phyloP scores from a whole-genome alignment of 2,888 invertebrate species.

The Crossocerus cetratus region DNA sequence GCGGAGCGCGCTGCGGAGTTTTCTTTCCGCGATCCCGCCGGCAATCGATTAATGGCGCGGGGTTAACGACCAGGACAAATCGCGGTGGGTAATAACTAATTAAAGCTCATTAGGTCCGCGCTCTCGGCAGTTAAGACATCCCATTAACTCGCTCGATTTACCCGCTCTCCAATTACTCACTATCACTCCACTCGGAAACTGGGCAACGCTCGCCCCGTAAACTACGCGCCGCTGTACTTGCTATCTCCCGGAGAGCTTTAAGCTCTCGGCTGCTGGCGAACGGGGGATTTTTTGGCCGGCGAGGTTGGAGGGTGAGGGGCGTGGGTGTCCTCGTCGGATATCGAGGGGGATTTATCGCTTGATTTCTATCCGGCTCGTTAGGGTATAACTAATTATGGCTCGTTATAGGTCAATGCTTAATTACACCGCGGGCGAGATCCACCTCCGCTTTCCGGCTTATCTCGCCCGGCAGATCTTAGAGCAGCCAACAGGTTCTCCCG shows the following conservation, averaged over 20 bases:
- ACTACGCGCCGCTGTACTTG: not conserved
- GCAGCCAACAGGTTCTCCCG: constrained; percentile 60
- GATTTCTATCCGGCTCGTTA: constrained; percentile 69
- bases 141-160: not conserved
- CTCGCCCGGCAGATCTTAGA: constrained; percentile 65
- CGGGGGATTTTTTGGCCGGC: not conserved
- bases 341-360: constrained; percentile 64
- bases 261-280: not conserved
- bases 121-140: not conserved
- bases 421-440: constrained; percentile 68
- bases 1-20: too few species aligned
- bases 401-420: constrained; percentile 74
- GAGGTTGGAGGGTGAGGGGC: constrained; percentile 18
- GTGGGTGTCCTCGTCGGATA: constrained; percentile 54
- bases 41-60: too few species aligned
- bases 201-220: too few species aligned
- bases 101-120: not conserved
- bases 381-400: constrained; percentile 73
- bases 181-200: too few species aligned
- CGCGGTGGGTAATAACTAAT: constrained; percentile 1
- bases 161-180: not conserved
- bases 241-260: not conserved
- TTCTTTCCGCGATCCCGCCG: too few species aligned
- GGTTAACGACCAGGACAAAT: not conserved
- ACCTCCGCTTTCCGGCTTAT: constrained; percentile 67